These are phyloP conservation scores for Psittacara wagleri DNA, from an alignment of 2,113 vertebrate genomes.

Conservation along the genomic window DNA sequence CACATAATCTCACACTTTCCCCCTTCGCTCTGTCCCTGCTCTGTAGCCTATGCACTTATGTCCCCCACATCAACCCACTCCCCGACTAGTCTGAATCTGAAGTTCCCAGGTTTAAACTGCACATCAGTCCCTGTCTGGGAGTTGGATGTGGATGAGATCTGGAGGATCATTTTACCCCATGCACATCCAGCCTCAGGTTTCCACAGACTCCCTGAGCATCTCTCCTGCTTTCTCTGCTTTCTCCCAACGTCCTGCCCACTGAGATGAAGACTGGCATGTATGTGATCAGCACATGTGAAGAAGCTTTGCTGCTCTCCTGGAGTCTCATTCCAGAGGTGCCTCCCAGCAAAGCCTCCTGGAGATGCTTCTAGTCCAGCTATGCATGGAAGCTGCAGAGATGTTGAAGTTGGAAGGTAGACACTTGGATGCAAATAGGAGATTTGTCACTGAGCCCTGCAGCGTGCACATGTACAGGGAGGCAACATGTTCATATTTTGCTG, in stretches of 20 bases:
- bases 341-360: neutral
- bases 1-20: neutral
- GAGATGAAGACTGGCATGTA: neutral
- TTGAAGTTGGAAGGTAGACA: neutral
- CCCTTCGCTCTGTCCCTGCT: neutral
- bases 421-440: rapidly evolving
- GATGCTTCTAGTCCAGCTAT: neutral
- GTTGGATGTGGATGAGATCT: neutral
- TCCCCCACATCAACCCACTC: neutral
- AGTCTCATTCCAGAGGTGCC: neutral
- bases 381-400: neutral
- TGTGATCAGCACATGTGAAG: rapidly evolving
- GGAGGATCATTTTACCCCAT: neutral
- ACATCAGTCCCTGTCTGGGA: neutral
- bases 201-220: neutral
- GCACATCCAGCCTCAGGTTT: neutral
- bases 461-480: neutral
- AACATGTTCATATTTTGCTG: neutral
- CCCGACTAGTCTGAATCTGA: neutral
- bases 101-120: neutral
- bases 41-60: neutral
- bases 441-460: neutral
- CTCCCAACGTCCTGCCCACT: neutral
- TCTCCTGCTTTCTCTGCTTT: neutral
- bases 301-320: neutral